Base-by-base conservation (phyloP, 1,140 invertebrate species). In the Diploscapter pachys region DNA sequence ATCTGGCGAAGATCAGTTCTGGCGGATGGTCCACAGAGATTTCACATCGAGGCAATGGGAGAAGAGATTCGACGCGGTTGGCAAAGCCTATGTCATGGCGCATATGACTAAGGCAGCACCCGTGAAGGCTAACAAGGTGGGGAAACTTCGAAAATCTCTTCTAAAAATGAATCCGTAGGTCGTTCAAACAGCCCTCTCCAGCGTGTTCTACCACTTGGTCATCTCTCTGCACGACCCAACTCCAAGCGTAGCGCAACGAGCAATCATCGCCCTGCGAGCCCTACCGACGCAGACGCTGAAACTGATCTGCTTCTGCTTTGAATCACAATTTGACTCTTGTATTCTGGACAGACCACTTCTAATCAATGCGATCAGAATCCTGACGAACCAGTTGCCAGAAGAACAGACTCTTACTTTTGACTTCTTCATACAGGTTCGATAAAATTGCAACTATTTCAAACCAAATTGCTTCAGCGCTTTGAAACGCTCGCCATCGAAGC, bases 261-360 rank as follows among this genome's bases (percentile, higher is more conserved):
- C 95, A 4, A 93, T 93, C 2, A 88, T 98, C 11, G 94, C 94
- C 85, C 88, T 98, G 54, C 94, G 95, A 79, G 96, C 94, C 11
- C 91, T 99, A 81, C 94, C 96, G 84, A 93, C 95, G 82, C 90
- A 90, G 78, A 86, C 87, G 11, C 73, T 89, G 3, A 85, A 85
- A 72, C 85, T 87, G 66, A 81, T 89, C 8, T 85, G 86, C 67
- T 79, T 85, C 62, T 89, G 88, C 78, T 78, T 89, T 73, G 88
- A 89, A 82, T 86, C 86, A 59, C 89, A 89, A 81, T 89, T 89
- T 84, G 89, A 89, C 80, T 85, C 92, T 55, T 93, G 98, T 63
- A 95, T 98, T 72, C 91, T 94, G 55, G 97, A 99, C 86, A 89
- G 97, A 54, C 94, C 95, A 2, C 93, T 99, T 90, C 94, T 99